Evolutionary conservation across 1,140 invertebrate species (phyloP).

Genomic region (Ctenoplectra terminalis): DNA sequence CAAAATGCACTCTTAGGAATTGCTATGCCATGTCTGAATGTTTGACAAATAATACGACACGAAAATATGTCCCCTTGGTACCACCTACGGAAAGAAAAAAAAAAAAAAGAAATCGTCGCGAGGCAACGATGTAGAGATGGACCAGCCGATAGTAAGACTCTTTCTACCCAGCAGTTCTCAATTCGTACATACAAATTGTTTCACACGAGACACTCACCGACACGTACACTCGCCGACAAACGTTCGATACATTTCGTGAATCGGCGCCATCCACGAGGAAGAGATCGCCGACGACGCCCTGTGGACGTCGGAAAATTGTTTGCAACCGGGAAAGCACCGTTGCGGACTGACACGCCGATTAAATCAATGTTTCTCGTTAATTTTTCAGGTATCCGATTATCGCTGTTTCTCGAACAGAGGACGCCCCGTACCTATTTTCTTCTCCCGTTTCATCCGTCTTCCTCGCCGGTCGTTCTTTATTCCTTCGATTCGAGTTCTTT

Average conservation of each 20-base stretch:
- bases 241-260: neutral
- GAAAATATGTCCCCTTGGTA: conserved; percentile 45
- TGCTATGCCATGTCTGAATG: conserved; percentile 78
- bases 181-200: conserved; percentile 53
- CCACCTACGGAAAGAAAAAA: conserved; percentile 34
- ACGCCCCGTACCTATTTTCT: neutral
- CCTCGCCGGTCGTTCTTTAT: too few relatives aligned
- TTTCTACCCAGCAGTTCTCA: neutral
- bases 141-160: conserved; percentile 29
- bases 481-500: neutral
- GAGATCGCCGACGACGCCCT: neutral
- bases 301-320: neutral
- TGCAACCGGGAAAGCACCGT: too few relatives aligned
- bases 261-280: neutral
- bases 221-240: conserved; percentile 23
- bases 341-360: too few relatives aligned
- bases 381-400: conserved; percentile 52
- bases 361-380: conserved; percentile 49
- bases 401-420: neutral
- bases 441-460: neutral
- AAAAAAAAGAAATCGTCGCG: conserved; percentile 32
- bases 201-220: conserved; percentile 36
- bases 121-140: conserved; percentile 7
- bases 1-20: conserved; percentile 82
- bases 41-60: conserved; percentile 77